Percentiles rank a stretch among this genome's conserved stretches.
Conservation (phyloP, 2,113 vertebrate genomes). For the Urocynchramus pylzowi region DNA sequence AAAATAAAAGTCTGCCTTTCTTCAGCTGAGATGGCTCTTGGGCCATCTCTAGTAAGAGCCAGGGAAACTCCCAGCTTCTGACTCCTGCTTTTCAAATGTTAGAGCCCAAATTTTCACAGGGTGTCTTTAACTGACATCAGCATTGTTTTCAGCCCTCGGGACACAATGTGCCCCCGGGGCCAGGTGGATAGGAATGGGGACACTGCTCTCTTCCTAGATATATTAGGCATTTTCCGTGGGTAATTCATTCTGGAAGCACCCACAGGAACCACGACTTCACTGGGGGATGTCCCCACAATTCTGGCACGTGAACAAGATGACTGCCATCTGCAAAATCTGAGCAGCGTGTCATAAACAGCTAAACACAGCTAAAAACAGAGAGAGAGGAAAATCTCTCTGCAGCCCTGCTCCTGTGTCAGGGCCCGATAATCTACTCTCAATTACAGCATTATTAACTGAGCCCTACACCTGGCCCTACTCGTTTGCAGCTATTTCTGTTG, state of each 20-base stretch:
- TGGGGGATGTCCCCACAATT: background rate
- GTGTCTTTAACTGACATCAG: background rate
- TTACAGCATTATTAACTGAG: slow-evolving; percentile 20
- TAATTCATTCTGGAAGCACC: background rate
- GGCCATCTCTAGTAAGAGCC: background rate
- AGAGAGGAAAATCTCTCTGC: background rate
- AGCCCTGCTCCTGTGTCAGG: background rate
- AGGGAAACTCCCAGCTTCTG: background rate
- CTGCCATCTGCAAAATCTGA: background rate
- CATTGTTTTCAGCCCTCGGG: background rate
- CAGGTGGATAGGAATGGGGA: background rate
- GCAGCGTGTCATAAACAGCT: background rate
- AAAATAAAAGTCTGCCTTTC: background rate
- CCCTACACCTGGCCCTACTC: background rate
- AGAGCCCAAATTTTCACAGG: background rate
- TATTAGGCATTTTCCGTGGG: background rate
- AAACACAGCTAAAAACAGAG: background rate
- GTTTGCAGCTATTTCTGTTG: slow-evolving; percentile 27
- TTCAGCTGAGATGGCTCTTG: background rate
- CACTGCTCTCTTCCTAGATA: background rate
- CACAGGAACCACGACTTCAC: background rate
- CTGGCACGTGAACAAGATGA: background rate
- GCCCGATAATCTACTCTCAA: background rate
- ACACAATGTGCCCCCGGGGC: background rate
- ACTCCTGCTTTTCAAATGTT: background rate